Percentiles rank a stretch among this genome's conserved stretches.
phyloP scores from a whole-genome alignment of 2,888 invertebrate species.

The Nudaria mundana region DNA sequence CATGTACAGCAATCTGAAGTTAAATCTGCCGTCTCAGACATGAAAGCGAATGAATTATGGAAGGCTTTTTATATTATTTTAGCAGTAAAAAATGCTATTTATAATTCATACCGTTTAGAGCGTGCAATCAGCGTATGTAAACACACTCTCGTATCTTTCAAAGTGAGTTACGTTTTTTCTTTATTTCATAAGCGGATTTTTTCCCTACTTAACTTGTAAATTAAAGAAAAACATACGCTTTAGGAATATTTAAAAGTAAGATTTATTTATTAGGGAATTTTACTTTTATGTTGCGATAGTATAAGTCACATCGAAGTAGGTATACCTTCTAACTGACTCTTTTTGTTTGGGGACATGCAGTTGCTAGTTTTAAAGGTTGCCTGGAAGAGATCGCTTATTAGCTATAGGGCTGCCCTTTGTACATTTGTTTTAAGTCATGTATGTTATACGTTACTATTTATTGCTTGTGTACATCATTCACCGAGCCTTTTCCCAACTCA shows the following conservation, averaged over 20 bases:
- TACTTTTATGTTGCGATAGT: not conserved
- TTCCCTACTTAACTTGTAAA: not conserved
- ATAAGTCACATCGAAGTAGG: no score
- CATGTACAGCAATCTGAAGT: no score
- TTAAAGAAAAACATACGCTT: not conserved
- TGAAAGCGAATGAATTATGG: not conserved
- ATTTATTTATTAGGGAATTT: not conserved
- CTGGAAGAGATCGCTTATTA: no score
- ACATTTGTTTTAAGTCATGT: no score
- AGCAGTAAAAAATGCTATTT: not conserved
- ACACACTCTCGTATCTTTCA: not conserved
- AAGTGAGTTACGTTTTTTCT: conserved; percentile 1
- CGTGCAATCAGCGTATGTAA: conserved; percentile 6
- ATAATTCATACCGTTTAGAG: conserved; percentile 2
- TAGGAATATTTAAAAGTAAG: not conserved
- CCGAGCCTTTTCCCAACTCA: no score
- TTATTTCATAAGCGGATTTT: not conserved
- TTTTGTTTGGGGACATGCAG: no score
- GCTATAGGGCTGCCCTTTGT: no score
- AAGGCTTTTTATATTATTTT: not conserved
- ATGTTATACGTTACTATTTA: no score
- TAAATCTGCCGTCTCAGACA: not conserved
- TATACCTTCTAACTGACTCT: no score
- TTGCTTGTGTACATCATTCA: no score
- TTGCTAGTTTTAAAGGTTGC: no score